Evolutionary conservation across 2,113 vertebrate genomes (phyloP).

Genomic region (Anas platyrhynchos): DNA sequence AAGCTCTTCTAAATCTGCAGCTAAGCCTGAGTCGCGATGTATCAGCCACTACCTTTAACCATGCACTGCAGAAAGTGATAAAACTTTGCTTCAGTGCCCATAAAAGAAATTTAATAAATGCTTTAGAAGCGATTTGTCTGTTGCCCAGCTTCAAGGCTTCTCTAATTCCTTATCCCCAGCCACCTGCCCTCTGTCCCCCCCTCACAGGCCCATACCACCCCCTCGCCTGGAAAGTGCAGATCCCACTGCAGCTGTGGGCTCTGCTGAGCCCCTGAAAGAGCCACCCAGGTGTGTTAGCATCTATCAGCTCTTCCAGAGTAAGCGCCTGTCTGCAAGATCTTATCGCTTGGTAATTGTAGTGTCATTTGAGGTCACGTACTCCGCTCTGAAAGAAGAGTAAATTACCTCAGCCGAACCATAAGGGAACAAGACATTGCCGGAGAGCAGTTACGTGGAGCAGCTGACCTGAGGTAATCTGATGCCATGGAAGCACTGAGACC

Average conservation of each 20-base stretch:
- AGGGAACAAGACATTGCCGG: not conserved
- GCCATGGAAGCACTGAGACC: not conserved
- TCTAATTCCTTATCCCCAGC: not conserved
- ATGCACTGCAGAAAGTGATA: not conserved
- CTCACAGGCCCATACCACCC: not conserved
- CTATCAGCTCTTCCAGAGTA: not conserved
- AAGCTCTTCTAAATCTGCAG: not conserved
- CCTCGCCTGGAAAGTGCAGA: not conserved
- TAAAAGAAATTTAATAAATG: not conserved
- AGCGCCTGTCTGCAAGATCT: not conserved
- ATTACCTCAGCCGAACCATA: not conserved
- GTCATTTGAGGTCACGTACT: not conserved
- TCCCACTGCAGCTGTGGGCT: not conserved
- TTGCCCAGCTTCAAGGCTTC: not conserved
- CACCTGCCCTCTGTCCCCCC: not conserved
- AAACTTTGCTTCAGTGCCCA: not conserved
- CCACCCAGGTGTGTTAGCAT: fast-evolving
- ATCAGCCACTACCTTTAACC: not conserved
- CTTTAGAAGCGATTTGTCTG: not conserved
- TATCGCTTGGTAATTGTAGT: not conserved
- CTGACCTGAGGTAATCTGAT: not conserved
- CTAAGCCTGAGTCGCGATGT: not conserved
- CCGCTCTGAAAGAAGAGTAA: not conserved
- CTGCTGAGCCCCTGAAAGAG: fast-evolving
- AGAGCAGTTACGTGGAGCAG: not conserved